A percentile compares a stretch with the other conserved stretches of the same genome.
These are phyloP conservation scores for Anas flavirostris DNA, from an alignment of 2,797 vertebrate species.

Conservation along the genomic window DNA sequence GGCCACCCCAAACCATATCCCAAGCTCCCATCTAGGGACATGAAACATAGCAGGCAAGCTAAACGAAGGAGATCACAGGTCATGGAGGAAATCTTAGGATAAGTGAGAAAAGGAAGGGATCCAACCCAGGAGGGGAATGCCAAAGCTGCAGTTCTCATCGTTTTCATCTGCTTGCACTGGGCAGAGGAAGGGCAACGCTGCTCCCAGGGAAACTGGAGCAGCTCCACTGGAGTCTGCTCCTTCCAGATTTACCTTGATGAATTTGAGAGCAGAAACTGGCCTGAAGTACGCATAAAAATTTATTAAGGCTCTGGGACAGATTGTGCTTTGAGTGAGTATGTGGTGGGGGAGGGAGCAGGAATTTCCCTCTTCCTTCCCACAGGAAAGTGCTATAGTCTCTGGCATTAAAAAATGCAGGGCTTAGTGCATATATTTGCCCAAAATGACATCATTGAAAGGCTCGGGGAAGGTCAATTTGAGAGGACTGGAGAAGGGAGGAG, in stretches of 20 bases:
- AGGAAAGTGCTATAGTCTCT: constrained; percentile 9
- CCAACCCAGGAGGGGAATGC: not conserved
- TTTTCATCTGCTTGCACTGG: rapidly evolving
- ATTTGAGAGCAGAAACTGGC: constrained; percentile 4
- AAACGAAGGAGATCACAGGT: not conserved
- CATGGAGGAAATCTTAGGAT: not conserved
- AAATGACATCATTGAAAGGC: not conserved
- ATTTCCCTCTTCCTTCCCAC: constrained; percentile 36
- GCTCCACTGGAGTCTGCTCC: not conserved
- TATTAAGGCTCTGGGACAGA: constrained; percentile 30
- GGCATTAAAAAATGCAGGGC: constrained; percentile 1
- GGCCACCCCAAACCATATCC: not conserved
- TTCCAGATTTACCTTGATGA: not conserved
- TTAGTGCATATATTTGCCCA: not conserved
- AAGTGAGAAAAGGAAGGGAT: not conserved
- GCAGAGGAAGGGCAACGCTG: not conserved
- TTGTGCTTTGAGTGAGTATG: not conserved
- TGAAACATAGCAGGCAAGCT: not conserved
- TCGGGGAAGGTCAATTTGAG: not conserved
- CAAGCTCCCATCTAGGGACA: rapidly evolving
- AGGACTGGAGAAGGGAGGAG: not conserved
- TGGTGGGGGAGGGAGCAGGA: not conserved
- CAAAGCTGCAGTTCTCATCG: rapidly evolving
- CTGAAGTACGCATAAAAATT: not conserved
- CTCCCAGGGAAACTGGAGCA: not conserved